Evolutionary conservation across 2,113 vertebrate genomes (phyloP).

Genomic region (Poecilia latipinna): DNA sequence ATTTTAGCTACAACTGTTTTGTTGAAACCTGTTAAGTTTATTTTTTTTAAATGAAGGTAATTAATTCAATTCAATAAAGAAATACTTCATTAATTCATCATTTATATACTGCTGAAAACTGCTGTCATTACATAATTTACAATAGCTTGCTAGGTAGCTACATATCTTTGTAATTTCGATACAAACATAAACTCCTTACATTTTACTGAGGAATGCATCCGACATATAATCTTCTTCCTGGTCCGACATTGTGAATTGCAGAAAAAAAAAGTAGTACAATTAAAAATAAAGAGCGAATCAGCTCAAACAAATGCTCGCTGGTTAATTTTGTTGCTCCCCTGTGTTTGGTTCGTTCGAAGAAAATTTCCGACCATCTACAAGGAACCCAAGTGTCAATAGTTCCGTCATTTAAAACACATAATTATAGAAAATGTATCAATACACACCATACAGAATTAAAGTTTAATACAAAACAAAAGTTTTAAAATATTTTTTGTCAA

Average conservation of each 20-base stretch:
- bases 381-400: neutral
- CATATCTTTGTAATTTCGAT: neutral
- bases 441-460: neutral
- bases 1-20: neutral
- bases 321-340: neutral
- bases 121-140: neutral
- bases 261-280: neutral
- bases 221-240: conserved; percentile 96
- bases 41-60: neutral
- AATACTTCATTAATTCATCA: no score
- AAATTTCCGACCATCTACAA: conserved; percentile 41
- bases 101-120: neutral
- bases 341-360: conserved; percentile 46
- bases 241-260: conserved; percentile 77
- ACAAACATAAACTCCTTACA: conserved; percentile 76
- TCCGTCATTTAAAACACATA: conserved; percentile 1
- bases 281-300: neutral
- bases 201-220: conserved; percentile 86
- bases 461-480: neutral
- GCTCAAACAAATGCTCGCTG: neutral
- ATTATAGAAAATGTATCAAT: neutral
- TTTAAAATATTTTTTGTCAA: neutral
- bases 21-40: neutral
- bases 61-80: neutral
- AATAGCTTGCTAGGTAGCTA: neutral